phyloP scores from a whole-genome alignment of 2,797 vertebrate genomes.

The Carduelis carduelis region DNA sequence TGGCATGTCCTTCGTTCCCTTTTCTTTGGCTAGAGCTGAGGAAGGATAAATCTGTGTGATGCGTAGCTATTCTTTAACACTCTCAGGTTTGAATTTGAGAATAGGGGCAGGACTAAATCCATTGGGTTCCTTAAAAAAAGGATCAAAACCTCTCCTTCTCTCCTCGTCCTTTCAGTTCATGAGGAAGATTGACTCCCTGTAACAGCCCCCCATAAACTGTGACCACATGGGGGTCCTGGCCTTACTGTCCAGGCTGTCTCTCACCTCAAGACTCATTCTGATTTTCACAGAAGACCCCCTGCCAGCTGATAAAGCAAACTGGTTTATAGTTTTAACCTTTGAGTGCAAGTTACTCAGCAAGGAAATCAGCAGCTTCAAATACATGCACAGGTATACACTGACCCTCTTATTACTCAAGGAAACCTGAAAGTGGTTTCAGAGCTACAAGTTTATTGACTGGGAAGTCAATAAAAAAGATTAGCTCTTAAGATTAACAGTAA shows the following conservation, averaged over 20 bases:
- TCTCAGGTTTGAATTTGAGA: background rate
- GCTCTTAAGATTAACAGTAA: constrained; percentile 52
- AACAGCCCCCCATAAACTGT: background rate
- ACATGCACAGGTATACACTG: constrained; percentile 26
- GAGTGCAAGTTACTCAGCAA: background rate
- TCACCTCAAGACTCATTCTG: background rate
- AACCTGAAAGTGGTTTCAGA: constrained; percentile 55
- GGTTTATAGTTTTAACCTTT: background rate
- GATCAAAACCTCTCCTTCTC: background rate
- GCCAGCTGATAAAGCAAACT: background rate
- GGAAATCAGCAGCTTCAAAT: constrained; percentile 35
- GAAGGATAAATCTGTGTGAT: background rate
- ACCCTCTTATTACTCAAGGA: constrained; percentile 31
- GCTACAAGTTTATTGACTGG: constrained; percentile 64
- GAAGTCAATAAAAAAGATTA: constrained; percentile 64
- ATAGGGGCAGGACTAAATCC: background rate
- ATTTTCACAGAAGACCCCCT: background rate
- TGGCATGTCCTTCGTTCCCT: background rate
- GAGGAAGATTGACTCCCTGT: background rate
- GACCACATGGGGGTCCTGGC: background rate
- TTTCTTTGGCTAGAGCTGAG: background rate
- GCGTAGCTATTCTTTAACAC: background rate
- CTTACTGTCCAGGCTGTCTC: background rate
- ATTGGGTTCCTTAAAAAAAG: background rate
- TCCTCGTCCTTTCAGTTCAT: background rate